A percentile compares a stretch with the other conserved stretches of the same genome.
phyloP scores from a whole-genome alignment of 2,888 invertebrate species.

The Nasonovia ribisnigri region DNA sequence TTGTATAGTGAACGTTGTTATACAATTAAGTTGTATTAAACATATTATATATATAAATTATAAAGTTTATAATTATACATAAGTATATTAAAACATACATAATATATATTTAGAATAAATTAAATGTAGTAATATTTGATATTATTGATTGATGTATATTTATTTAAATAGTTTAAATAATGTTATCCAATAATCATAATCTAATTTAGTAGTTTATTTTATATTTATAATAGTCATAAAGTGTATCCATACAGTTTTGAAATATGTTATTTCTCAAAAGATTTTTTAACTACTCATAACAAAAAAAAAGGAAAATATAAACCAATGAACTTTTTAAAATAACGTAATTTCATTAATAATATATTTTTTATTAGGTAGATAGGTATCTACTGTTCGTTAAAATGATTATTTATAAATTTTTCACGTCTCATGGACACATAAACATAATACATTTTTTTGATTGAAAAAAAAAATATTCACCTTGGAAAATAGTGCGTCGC shows the following conservation, averaged over 20 bases:
- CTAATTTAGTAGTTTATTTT: not conserved
- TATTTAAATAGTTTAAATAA: not conserved
- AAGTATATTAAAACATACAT: no score
- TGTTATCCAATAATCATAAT: not conserved
- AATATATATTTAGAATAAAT: not conserved
- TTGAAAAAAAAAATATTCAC: no score
- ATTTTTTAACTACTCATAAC: not conserved
- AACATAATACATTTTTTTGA: not conserved
- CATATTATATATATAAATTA: not conserved
- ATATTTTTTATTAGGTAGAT: not conserved
- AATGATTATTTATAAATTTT: no score
- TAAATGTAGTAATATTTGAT: not conserved
- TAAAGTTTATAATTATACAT: not conserved
- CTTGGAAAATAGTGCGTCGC: no score
- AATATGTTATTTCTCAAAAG: not conserved
- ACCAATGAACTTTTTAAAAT: not conserved
- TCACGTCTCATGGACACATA: no score
- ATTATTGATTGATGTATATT: not conserved
- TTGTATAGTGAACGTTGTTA: not conserved
- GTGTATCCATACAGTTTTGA: not conserved
- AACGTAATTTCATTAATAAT: not conserved
- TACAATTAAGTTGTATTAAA: not conserved
- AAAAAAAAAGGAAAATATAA: not conserved
- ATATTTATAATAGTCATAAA: not conserved
- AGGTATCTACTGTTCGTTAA: not conserved